Percentiles rank a stretch among this genome's conserved stretches.
phyloP scores from a whole-genome alignment of 2,888 invertebrate species.

The Abscondita cerata region DNA sequence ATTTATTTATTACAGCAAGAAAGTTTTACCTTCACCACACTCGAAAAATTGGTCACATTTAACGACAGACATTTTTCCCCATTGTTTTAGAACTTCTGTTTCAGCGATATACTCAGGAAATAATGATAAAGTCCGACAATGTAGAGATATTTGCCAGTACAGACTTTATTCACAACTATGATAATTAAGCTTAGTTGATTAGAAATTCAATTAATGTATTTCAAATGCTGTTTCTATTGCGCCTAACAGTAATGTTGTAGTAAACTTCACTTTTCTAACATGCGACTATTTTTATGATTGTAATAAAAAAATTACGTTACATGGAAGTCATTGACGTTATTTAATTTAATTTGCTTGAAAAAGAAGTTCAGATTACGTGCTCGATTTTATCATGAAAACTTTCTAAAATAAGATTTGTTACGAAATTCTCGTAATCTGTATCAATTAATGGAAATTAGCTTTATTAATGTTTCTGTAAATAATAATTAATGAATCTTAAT shows the following conservation, averaged over 20 bases:
- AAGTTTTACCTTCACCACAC: no score
- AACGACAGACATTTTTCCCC: no score
- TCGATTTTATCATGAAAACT: neutral
- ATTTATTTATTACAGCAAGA: no score
- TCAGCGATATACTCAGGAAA: constrained; percentile 50
- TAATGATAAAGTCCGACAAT: constrained; percentile 50
- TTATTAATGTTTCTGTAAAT: no score
- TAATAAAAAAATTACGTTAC: constrained; percentile 16
- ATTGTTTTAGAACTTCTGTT: constrained; percentile 42
- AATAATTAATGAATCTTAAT: no score
- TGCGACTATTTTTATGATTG: neutral
- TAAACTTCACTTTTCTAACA: neutral
- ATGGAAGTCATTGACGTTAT: constrained; percentile 11
- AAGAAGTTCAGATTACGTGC: neutral
- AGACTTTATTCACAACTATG: constrained; percentile 43
- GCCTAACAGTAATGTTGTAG: constrained; percentile 19
- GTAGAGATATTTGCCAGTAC: constrained; percentile 45
- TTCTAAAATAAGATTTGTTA: neutral
- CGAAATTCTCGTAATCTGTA: constrained; percentile 1
- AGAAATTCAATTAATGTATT: constrained; percentile 41
- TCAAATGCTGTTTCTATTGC: constrained; percentile 11
- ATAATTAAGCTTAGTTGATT: constrained; percentile 39
- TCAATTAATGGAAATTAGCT: neutral
- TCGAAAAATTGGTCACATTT: no score
- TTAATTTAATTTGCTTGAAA: neutral